phyloP scores from a whole-genome alignment of 2,797 vertebrate species.

The Carcharodon carcharias region DNA sequence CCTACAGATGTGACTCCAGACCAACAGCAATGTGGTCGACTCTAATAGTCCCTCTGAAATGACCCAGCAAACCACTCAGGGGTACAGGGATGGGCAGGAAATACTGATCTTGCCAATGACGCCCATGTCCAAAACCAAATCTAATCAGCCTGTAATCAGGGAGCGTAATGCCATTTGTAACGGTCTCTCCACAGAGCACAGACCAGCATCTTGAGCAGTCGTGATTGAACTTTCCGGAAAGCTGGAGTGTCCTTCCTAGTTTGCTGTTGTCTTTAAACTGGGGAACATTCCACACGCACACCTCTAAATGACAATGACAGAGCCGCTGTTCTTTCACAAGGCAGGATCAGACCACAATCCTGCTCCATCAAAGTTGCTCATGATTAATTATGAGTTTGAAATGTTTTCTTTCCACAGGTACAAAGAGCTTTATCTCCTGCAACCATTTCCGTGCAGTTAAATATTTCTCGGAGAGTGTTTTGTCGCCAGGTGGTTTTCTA shows the following conservation, averaged over 20 bases:
- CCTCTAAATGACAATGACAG: neutral
- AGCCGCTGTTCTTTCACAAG: neutral
- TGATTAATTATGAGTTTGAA: no score
- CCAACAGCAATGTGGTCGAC: neutral
- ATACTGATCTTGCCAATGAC: neutral
- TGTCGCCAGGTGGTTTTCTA: neutral
- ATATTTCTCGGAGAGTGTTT: neutral
- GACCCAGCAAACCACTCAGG: neutral
- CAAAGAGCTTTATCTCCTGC: neutral
- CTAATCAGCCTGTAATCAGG: neutral
- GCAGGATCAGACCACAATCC: no score
- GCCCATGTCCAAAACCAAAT: neutral
- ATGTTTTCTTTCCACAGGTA: neutral
- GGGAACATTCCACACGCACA: neutral
- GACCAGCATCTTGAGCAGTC: neutral
- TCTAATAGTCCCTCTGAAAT: neutral
- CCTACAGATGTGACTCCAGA: neutral
- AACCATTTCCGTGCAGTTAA: conserved; percentile 1
- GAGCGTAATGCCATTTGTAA: neutral
- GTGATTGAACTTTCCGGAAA: neutral
- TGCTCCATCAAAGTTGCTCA: neutral
- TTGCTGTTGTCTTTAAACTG: neutral
- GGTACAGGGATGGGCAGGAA: neutral
- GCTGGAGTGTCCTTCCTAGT: neutral
- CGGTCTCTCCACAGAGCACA: neutral